phyloP scores from a whole-genome alignment of 2,113 vertebrate species.

The Athene cunicularia region DNA sequence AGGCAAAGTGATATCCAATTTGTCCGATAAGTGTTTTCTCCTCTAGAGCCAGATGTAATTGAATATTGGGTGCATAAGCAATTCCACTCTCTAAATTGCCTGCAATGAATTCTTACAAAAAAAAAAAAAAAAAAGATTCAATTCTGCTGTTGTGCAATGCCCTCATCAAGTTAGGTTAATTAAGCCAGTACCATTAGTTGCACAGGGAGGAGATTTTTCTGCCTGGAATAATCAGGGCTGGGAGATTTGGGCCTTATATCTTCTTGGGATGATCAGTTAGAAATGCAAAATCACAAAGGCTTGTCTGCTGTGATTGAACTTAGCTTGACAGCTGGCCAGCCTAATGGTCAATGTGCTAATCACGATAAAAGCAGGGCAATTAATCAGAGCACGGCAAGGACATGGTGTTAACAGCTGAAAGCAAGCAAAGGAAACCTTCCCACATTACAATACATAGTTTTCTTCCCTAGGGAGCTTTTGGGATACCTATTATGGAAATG shows the following conservation, averaged over 20 bases:
- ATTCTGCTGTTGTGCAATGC: neutral
- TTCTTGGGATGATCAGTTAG: neutral
- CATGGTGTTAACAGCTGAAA: neutral
- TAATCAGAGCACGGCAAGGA: conserved; percentile 23
- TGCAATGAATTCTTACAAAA: neutral
- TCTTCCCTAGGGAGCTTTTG: conserved; percentile 4
- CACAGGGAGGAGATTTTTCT: neutral
- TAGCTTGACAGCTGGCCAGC: neutral
- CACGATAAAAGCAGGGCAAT: conserved; percentile 1
- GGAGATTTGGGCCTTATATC: neutral
- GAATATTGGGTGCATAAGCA: neutral
- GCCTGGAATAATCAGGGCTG: neutral
- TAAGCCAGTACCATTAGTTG: neutral
- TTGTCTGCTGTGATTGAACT: neutral
- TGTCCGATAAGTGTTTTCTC: neutral
- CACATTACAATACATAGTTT: neutral
- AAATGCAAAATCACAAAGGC: neutral
- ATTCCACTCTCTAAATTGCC: neutral
- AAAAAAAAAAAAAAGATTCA: neutral
- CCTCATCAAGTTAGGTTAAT: neutral
- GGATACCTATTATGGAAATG: conserved; percentile 39
- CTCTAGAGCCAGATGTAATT: neutral
- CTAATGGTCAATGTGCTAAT: neutral
- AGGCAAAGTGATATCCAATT: neutral
- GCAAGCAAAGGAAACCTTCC: conserved; percentile 16